Evolutionary conservation across 2,113 vertebrate genomes (phyloP), one percentile per base, ranked within the genome.

Genomic region (Perca fluviatilis): DNA sequence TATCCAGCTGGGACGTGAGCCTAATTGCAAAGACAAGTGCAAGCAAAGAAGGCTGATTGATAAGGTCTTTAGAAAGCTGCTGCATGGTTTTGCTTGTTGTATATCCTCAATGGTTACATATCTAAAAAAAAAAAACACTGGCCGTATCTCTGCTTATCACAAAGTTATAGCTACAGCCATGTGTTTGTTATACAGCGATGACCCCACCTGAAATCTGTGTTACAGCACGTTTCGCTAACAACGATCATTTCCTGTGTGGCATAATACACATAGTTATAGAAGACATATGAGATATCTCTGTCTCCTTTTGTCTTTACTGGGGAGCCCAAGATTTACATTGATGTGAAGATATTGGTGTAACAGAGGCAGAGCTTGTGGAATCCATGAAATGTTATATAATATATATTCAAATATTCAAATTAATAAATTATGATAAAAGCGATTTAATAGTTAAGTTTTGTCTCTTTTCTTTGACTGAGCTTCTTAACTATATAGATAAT

Each of bases 21-120:
- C 10, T 65, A 58, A 73, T 67, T 73, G 12, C 60, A 77, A 46
- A 62, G 25, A 54, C 23, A 43, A 61, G 27, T 21, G 27, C 40
- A 71, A 61, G 70, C 14, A 50, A 30, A 60, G 18, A 56, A 14
- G 23, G 13, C 18, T 61, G 25, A 46, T 16, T 49, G 6, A 73
- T 47, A 25, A 63, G 19, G 25, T 18, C 11, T 21, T 33, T 58
- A n/a, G 12, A 64, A 72, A 72, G 40, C 50, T 68, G 46, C 19
- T 14, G 49, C n/a, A 19, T 46, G 16, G 9, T 50, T 61, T 33
- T 61, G 0, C 18, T 51, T 46, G n/a, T 40, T 36, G 27, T 33
- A 51, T 46, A 50, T 68, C 14, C 1, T 12, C 4, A 67, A 67
- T 19, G 43, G 63, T 77, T 77, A 30, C 0, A 68, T 19, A 73